Evolutionary conservation across 37 sponge, comb jelly and placozoan genomes (phyloP), one percentile per base, ranked within the genome.

Genomic region (Crambe crambe): DNA sequence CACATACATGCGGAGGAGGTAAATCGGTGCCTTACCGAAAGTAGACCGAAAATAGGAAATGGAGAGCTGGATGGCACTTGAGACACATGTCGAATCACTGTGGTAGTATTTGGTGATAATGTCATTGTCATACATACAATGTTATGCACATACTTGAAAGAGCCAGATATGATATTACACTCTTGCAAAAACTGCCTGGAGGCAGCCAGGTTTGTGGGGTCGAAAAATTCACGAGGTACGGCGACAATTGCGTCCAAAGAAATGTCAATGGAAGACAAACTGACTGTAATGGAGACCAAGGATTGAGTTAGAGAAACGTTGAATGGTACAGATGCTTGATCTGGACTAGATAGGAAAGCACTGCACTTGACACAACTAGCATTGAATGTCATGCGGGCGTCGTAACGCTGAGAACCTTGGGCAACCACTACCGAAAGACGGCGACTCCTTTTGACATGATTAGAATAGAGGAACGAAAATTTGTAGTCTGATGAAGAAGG

Each of bases 31-130:
- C 64, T 74, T 73, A 29, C 34, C 83, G 43, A 21, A 66, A 4
- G 75, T 67, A 27, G 56, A 34, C 21, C 31, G 9, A 20, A 41
- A 73, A 65, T 42, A 74, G 21, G 62, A 51, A 21, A 65, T 20
- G 67, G 83, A 83, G 0, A 83, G 75, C 37, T 65, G 40, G 0
- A 75, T 20, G 25, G 83, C 83, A 74, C 40, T 66, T 35, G 0
- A 74, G 25, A 47, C 75, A 83, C 56, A 83, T 56, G 12, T 15
- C 10, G 51, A 47, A 47, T 47, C 51, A 47, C 51, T 47, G 12
- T 47, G 12, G 12, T 47, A 47, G 12, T 47, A 47, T 15, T 47
- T 47, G 12, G 51, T 47, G 51, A 15, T 12, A 47, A n/a, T n/a
- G n/a, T n/a, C n/a, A n/a, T n/a, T n/a, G n/a, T n/a, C n/a, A n/a